Percentiles rank a stretch among this genome's conserved stretches.
Evolutionary conservation across 2,113 vertebrate genomes (phyloP).

Genomic region (Cromileptes altivelis): DNA sequence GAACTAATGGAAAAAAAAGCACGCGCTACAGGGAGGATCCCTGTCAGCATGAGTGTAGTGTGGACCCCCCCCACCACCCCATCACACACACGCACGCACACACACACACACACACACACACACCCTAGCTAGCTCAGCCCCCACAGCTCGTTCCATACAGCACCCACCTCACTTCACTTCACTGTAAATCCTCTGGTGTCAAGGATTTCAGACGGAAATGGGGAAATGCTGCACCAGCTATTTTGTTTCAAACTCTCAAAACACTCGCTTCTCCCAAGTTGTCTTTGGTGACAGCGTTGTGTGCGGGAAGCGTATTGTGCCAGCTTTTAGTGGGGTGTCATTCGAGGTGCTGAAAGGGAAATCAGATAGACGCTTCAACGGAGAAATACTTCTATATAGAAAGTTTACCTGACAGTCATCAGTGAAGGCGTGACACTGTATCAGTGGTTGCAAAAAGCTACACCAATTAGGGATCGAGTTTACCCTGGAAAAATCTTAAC

Average conservation of each 20-base stretch:
- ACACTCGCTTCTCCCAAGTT: constrained; percentile 77
- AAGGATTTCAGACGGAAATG: constrained; percentile 84
- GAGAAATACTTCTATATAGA: constrained; percentile 67
- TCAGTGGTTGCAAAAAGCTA: constrained; percentile 68
- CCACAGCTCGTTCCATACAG: constrained; percentile 68
- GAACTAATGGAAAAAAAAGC: constrained; percentile 84
- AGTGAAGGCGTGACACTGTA: constrained; percentile 63
- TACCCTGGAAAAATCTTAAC: constrained; percentile 59
- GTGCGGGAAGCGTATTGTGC: constrained; percentile 77
- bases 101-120: not conserved
- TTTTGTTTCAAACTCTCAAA: constrained; percentile 86
- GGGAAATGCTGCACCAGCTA: constrained; percentile 86
- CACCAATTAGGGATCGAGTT: constrained; percentile 77
- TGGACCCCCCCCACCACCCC: constrained; percentile 46
- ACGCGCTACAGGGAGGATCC: constrained; percentile 82
- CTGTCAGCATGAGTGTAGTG: constrained; percentile 78
- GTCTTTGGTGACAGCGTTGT: constrained; percentile 85
- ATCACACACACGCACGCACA: too few relatives aligned
- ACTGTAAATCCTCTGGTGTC: constrained; percentile 84
- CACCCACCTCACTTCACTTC: constrained; percentile 80
- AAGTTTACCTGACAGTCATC: constrained; percentile 82
- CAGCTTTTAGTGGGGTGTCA: constrained; percentile 80
- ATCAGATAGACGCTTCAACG: constrained; percentile 77
- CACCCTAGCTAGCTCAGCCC: constrained; percentile 52
- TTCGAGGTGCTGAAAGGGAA: constrained; percentile 77